A percentile compares a stretch with the other conserved stretches of the same genome.
phyloP scores from a whole-genome alignment of 2,888 invertebrate species.

The Epinotia nisella region DNA sequence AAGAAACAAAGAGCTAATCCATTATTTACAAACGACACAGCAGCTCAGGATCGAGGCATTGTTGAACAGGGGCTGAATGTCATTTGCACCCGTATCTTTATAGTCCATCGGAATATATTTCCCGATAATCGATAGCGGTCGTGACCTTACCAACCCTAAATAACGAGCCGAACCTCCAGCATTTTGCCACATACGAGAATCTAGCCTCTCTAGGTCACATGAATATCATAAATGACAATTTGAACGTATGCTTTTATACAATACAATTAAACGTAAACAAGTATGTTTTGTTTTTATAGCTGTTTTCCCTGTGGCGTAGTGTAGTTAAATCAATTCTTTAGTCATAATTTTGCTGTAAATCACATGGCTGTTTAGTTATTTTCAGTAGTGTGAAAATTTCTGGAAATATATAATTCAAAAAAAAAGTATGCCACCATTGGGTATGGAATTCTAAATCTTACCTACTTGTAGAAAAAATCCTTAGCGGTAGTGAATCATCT shows the following conservation, averaged over 20 bases:
- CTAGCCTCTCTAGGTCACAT: not conserved
- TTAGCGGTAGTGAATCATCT: too few relatives aligned
- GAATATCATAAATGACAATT: not conserved
- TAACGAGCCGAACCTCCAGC: slow-evolving; percentile 9
- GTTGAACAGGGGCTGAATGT: not conserved
- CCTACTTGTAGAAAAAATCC: not conserved
- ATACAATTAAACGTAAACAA: too few relatives aligned
- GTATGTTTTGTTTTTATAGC: too few relatives aligned
- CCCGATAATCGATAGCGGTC: slow-evolving; percentile 20
- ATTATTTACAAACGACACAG: slow-evolving; percentile 1
- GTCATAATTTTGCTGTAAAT: not conserved
- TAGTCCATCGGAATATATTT: slow-evolving; percentile 18
- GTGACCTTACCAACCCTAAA: slow-evolving; percentile 23
- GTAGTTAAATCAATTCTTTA: not conserved
- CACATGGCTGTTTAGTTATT: not conserved
- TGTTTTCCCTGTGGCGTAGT: not conserved
- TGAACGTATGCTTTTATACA: not conserved
- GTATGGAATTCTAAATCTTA: not conserved
- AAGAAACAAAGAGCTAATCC: not conserved
- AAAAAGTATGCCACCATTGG: too few relatives aligned
- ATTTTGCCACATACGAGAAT: slow-evolving; percentile 17
- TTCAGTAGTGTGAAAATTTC: not conserved
- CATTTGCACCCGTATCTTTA: slow-evolving; percentile 24
- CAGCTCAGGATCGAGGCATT: slow-evolving; percentile 10
- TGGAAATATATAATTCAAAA: too few relatives aligned